These are phyloP conservation scores for Patiria miniata DNA, from an alignment of 35 echinoderm and acorn worm species.

Conservation along the genomic window DNA sequence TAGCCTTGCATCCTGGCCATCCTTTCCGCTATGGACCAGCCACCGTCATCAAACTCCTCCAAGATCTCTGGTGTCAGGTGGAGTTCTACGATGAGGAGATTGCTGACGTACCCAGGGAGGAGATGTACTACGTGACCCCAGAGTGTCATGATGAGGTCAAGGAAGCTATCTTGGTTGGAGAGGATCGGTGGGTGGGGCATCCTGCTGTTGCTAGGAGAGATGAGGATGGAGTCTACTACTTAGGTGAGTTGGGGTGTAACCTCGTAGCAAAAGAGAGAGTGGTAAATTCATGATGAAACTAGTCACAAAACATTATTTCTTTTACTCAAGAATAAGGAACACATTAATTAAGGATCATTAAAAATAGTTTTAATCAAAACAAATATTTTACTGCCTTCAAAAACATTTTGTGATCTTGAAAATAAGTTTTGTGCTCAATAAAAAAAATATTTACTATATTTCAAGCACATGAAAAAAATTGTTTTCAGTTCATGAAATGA, in stretches of 20 bases:
- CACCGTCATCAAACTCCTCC: conserved; percentile 48
- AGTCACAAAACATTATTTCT: background rate
- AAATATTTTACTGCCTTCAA: no score
- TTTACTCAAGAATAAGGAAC: background rate
- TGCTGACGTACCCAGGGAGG: conserved; percentile 83
- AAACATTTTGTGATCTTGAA: no score
- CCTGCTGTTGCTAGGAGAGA: conserved; percentile 86
- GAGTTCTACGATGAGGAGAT: conserved; percentile 78
- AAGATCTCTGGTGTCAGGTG: conserved; percentile 88
- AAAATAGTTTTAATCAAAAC: no score
- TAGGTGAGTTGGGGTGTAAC: conserved; percentile 70
- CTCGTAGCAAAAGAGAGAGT: no score
- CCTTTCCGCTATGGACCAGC: conserved; percentile 81
- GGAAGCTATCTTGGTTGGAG: conserved; percentile 67
- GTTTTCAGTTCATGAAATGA: no score
- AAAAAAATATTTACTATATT: no score
- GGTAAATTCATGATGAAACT: no score
- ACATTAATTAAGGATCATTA: background rate
- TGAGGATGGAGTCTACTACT: conserved; percentile 62
- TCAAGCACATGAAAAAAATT: no score
- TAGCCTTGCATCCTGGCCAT: conserved; percentile 82
- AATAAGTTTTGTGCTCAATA: no score
- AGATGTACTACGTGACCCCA: conserved; percentile 72
- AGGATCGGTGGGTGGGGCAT: conserved; percentile 75
- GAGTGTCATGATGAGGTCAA: conserved; percentile 48